A percentile compares a stretch with the other conserved stretches of the same genome.
phyloP scores from a whole-genome alignment of 2,113 vertebrate species.

The Psammodynastes pulverulentus region DNA sequence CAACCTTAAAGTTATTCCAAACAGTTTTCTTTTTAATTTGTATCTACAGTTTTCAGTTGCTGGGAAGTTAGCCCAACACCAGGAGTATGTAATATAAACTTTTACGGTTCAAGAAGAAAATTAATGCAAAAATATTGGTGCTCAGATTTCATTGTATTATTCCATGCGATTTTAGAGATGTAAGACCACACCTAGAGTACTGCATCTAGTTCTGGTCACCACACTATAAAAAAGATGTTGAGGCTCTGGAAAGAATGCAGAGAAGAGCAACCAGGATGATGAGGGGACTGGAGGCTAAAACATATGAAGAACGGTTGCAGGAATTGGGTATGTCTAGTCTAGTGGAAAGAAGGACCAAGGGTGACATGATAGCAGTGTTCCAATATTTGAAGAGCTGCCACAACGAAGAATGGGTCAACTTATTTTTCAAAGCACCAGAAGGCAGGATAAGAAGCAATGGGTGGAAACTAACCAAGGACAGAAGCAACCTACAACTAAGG shows the following conservation, averaged over 20 bases:
- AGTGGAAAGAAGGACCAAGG: background rate
- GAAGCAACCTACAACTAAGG: background rate
- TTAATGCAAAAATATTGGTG: background rate
- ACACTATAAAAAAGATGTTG: no score
- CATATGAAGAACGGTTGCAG: background rate
- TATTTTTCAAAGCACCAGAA: background rate
- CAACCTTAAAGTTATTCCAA: background rate
- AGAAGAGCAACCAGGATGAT: no score
- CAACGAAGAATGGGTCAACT: background rate
- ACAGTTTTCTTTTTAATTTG: background rate
- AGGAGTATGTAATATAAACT: background rate
- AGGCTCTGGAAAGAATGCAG: no score
- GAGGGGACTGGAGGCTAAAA: background rate
- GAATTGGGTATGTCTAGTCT: background rate
- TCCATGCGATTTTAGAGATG: background rate
- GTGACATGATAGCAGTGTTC: background rate
- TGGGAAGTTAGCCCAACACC: background rate
- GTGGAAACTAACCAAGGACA: background rate
- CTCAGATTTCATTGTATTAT: background rate
- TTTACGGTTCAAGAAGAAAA: background rate
- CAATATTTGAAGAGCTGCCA: background rate
- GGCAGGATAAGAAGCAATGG: background rate
- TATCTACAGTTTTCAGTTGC: background rate
- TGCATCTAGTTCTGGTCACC: no score
- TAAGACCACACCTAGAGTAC: no score